phyloP scores from a whole-genome alignment of 1,140 invertebrate species.

The Bombus fervidus region DNA sequence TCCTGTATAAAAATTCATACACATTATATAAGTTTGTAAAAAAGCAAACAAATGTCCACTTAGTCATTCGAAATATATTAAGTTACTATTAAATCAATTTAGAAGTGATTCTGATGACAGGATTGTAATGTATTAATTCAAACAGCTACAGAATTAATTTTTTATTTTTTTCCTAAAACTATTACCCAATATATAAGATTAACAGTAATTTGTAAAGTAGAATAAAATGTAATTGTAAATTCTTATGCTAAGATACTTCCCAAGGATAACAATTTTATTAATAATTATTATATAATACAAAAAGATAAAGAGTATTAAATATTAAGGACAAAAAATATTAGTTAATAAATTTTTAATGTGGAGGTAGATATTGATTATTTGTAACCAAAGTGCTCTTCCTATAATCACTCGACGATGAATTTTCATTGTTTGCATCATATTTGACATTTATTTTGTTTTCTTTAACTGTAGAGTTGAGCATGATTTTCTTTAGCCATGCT shows the following conservation, averaged over 20 bases:
- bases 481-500: slow-evolving; percentile 72
- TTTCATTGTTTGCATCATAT: background rate
- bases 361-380: slow-evolving; percentile 79
- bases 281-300: slow-evolving; percentile 24
- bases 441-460: slow-evolving; percentile 5
- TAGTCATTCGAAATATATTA: too few relatives aligned
- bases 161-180: background rate
- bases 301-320: background rate
- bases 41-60: too few relatives aligned
- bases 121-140: background rate
- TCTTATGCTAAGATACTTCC: background rate
- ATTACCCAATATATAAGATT: background rate
- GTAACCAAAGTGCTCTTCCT: slow-evolving; percentile 73
- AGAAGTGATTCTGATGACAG: too few relatives aligned
- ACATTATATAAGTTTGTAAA: too few relatives aligned
- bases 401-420: slow-evolving; percentile 66
- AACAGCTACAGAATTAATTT: slow-evolving; percentile 1
- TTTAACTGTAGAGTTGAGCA: background rate
- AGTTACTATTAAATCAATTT: too few relatives aligned
- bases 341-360: slow-evolving; percentile 58
- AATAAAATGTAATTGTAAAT: background rate
- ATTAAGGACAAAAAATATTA: background rate
- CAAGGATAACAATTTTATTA: background rate
- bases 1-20: too few relatives aligned
- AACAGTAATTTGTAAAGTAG: background rate